Percentiles rank a stretch among this genome's conserved stretches.
Conservation (phyloP, 2,113 vertebrate species). For the Mobula birostris region DNA sequence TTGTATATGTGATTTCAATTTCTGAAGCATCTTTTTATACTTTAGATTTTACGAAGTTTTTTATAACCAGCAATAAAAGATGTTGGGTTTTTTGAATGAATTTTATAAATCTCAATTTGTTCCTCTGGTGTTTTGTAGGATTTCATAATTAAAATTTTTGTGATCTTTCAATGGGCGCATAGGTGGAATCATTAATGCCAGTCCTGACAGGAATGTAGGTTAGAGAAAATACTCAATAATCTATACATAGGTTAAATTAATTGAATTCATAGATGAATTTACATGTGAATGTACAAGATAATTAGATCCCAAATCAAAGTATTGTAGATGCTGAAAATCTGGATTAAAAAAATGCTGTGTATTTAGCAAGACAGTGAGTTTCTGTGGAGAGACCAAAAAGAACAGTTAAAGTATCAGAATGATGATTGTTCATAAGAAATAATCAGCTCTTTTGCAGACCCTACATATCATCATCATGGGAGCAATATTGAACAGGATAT, state of each 20-base stretch:
- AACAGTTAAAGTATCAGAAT: too few species aligned
- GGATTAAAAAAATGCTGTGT: too few species aligned
- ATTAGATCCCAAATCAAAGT: background rate
- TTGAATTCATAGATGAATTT: background rate
- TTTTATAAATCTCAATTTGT: conserved; percentile 4
- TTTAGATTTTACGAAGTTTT: background rate
- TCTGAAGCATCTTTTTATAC: background rate
- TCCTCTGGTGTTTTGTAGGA: background rate
- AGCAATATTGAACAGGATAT: background rate
- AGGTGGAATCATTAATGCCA: background rate
- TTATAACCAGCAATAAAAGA: background rate
- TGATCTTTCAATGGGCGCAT: background rate
- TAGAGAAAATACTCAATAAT: background rate
- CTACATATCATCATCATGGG: background rate
- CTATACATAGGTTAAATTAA: background rate
- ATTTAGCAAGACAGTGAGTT: too few species aligned
- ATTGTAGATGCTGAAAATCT: too few species aligned
- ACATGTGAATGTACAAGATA: background rate
- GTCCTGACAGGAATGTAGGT: too few species aligned
- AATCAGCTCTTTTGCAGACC: background rate
- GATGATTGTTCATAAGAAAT: too few species aligned
- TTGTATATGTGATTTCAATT: background rate
- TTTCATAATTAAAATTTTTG: background rate
- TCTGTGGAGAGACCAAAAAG: background rate
- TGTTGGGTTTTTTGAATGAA: background rate